These are phyloP conservation scores for Galaxea fascicularis DNA, from an alignment of 92 coral and sea anemone species.

Conservation along the genomic window DNA sequence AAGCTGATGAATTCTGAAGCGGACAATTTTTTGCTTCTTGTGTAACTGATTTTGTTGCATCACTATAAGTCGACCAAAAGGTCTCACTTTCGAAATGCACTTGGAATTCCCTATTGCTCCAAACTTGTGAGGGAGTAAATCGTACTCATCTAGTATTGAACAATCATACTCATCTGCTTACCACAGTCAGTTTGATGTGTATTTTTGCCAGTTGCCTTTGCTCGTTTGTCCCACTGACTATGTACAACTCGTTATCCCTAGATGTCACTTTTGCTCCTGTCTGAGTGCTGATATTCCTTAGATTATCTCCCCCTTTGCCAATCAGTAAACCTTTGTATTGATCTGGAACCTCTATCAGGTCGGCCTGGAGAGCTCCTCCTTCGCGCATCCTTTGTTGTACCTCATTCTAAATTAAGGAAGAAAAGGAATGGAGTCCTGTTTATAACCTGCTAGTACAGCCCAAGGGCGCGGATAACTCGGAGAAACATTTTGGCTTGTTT, in stretches of 20 bases:
- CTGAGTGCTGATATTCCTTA: conserved; percentile 15
- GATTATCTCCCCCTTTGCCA: conserved; percentile 23
- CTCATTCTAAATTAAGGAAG: background rate
- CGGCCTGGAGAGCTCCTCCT: background rate
- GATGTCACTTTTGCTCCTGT: conserved; percentile 38
- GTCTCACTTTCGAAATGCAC: too few relatives aligned
- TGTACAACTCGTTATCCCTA: background rate
- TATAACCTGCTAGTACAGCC: background rate
- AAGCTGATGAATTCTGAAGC: too few relatives aligned
- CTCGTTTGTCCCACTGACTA: conserved; percentile 12
- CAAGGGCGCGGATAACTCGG: background rate
- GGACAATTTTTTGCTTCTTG: too few relatives aligned
- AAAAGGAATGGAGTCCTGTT: background rate
- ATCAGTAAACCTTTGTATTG: conserved; percentile 26
- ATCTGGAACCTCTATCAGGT: conserved; percentile 22
- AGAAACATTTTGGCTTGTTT: background rate
- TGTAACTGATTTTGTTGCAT: too few relatives aligned
- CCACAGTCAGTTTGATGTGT: background rate
- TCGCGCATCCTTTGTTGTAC: background rate
- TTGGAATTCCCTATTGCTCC: background rate
- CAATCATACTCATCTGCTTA: background rate
- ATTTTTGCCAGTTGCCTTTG: conserved; percentile 8
- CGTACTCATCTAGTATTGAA: too few relatives aligned
- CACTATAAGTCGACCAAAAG: too few relatives aligned
- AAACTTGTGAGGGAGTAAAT: background rate